Base-by-base conservation (phyloP, 2,888 invertebrate species). In the Tricholauxania praeusta region DNA sequence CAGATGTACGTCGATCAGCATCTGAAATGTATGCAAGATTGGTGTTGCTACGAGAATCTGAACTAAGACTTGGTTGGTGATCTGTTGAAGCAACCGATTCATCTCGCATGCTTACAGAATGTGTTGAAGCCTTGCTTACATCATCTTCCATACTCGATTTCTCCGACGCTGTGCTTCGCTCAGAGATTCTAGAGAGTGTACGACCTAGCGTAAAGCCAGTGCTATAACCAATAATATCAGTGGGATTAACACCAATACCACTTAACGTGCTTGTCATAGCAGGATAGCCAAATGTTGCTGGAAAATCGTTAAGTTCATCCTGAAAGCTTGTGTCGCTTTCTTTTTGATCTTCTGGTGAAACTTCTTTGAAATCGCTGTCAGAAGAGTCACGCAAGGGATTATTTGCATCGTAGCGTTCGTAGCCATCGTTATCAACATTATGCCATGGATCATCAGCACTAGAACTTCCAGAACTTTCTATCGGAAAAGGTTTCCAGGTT, bases 81-180 rank as follows among this genome's bases (percentile, higher is more conserved):
- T 95, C 95, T 81, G 94, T 95, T 0, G 95, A 95, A 75, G 93
- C 92, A 49, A 94, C 88, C 0, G 94, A 94, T 84, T 95, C 95
- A 84, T 95, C 95, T 79, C 94, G 94, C 77, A 94, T 90, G 84
- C 95, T 95, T 72, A 94, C 93, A 4, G 94, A 94, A 75, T 94
- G 91, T 2, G 94, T 94, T 75, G 94, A 94, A 5, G 93, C 94
- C 86, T 95, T 95, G 48, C 95, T 95, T 0, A 94, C 93, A 88
- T 95, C 95, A 84, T 95, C 95, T 81, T 95, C 92, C 75, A 94
- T 92, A 82, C 95, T 95, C 3, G 94, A 94, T 85, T 95, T 95
- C 84, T 95, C 95, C 0, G 95, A 95, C 14, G 95, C 94, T 12
- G 96, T 96, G 78, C 95, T 96, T 59, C 95, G 90, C 87, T 96